A percentile compares a stretch with the other conserved stretches of the same genome.
Evolutionary conservation across 2,888 invertebrate species (phyloP).

Genomic region (Tetanocera ferruginea): DNA sequence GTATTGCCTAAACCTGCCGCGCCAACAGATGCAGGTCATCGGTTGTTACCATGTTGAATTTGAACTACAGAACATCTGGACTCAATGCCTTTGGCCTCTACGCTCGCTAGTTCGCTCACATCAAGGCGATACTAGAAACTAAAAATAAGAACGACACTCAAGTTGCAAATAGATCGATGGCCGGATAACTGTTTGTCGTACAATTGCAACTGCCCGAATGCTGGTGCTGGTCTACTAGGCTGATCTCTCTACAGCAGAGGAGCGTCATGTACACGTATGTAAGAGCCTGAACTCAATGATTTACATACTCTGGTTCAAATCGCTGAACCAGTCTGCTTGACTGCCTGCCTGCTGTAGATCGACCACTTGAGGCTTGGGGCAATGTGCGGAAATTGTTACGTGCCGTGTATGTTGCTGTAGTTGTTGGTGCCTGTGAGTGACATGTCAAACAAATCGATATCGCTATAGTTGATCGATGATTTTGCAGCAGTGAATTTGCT

Average conservation of each 20-base stretch:
- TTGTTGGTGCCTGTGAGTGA: slow-evolving; percentile 43
- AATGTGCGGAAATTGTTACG: slow-evolving; percentile 16
- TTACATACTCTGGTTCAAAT: slow-evolving; percentile 35
- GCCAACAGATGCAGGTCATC: slow-evolving; percentile 35
- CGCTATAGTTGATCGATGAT: slow-evolving; percentile 36
- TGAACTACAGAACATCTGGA: slow-evolving; percentile 17
- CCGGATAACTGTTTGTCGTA: slow-evolving; percentile 30
- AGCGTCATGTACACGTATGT: neutral
- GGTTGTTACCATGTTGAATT: slow-evolving; percentile 7
- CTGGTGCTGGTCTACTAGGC: neutral
- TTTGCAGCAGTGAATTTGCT: neutral
- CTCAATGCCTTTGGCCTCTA: slow-evolving; percentile 22
- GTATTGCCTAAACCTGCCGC: slow-evolving; percentile 24
- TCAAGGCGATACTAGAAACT: neutral
- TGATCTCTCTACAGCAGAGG: neutral
- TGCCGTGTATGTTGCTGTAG: slow-evolving; percentile 22
- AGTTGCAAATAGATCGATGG: slow-evolving; percentile 28
- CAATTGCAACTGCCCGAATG: slow-evolving; percentile 28
- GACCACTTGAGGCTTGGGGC: neutral
- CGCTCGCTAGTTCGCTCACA: neutral
- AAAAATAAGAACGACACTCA: neutral
- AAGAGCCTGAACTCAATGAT: slow-evolving; percentile 2
- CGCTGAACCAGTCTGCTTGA: slow-evolving; percentile 4
- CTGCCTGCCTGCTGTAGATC: neutral
- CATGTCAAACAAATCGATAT: slow-evolving; percentile 45